These are phyloP conservation scores for Sphaerophoria taeniata DNA, from an alignment of 2,888 invertebrate species.

Conservation along the genomic window DNA sequence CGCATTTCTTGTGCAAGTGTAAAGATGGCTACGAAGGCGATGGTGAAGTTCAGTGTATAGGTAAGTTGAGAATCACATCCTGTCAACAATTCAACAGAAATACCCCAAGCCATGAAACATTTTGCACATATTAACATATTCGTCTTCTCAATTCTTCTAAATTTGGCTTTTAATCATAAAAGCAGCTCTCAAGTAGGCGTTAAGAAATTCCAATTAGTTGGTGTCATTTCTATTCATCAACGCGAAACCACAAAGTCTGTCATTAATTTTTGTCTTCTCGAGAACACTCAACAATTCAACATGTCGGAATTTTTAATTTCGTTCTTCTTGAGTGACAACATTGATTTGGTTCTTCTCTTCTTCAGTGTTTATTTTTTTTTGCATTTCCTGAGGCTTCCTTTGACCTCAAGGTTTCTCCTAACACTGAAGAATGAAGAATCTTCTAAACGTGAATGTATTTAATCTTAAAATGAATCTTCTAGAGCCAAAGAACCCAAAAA, in stretches of 20 bases:
- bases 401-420: not conserved
- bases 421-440: not conserved
- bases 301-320: not conserved
- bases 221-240: conserved; percentile 9
- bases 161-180: not conserved
- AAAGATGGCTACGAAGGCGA: conserved; percentile 95
- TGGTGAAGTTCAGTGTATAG: conserved; percentile 93
- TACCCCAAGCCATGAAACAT: not conserved
- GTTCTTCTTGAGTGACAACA: conserved; percentile 29
- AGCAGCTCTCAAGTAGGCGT: conserved; percentile 8
- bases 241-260: not conserved
- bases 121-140: not conserved
- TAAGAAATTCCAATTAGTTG: conserved; percentile 16
- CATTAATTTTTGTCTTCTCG: conserved; percentile 9
- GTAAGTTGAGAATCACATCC: conserved; percentile 82
- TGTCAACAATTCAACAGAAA: not conserved
- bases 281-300: not conserved
- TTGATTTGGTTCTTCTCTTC: not conserved
- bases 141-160: not conserved
- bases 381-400: conserved; percentile 13
- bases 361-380: not conserved
- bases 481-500: conserved; percentile 9
- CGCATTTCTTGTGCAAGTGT: conserved; percentile 97
- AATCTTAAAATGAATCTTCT: conserved; percentile 53
- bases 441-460: conserved; percentile 25